Evolutionary conservation across 2,888 invertebrate genomes (phyloP).

Genomic region (Synergus japonicus): DNA sequence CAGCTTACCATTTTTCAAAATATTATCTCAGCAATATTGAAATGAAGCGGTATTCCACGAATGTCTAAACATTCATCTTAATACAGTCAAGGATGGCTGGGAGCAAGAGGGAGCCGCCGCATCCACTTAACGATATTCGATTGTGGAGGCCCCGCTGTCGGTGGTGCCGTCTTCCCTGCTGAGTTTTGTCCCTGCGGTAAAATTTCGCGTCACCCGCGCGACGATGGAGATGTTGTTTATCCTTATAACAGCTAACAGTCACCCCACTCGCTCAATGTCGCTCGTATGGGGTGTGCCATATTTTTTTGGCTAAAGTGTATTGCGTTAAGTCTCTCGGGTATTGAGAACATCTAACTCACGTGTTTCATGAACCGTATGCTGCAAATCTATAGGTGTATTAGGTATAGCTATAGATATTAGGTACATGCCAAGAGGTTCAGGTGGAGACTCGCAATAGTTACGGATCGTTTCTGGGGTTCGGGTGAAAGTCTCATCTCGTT

Average conservation of each 20-base stretch:
- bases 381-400: constrained; percentile 45
- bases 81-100: constrained; percentile 28
- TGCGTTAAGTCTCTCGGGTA: constrained; percentile 55
- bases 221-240: constrained; percentile 53
- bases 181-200: constrained; percentile 37
- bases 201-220: constrained; percentile 27
- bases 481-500: constrained; percentile 43
- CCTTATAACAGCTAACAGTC: constrained; percentile 45
- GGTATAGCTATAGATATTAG: constrained; percentile 34
- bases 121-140: constrained; percentile 42
- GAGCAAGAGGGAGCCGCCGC: constrained; percentile 31
- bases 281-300: constrained; percentile 12
- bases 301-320: constrained; percentile 60
- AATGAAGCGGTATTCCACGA: constrained; percentile 38
- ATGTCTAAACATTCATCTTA: constrained; percentile 39
- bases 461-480: constrained; percentile 52
- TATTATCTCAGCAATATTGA: constrained; percentile 39
- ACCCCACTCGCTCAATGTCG: constrained; percentile 41
- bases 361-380: constrained; percentile 43
- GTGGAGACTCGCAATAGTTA: constrained; percentile 57
- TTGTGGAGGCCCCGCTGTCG: constrained; percentile 6
- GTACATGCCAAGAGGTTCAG: constrained; percentile 51
- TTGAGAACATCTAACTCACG: constrained; percentile 50
- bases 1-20: constrained; percentile 38
- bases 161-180: constrained; percentile 2